Percentiles rank a stretch among this genome's conserved stretches.
phyloP scores from a whole-genome alignment of 2,113 vertebrate genomes.

The Silurus asotus region DNA sequence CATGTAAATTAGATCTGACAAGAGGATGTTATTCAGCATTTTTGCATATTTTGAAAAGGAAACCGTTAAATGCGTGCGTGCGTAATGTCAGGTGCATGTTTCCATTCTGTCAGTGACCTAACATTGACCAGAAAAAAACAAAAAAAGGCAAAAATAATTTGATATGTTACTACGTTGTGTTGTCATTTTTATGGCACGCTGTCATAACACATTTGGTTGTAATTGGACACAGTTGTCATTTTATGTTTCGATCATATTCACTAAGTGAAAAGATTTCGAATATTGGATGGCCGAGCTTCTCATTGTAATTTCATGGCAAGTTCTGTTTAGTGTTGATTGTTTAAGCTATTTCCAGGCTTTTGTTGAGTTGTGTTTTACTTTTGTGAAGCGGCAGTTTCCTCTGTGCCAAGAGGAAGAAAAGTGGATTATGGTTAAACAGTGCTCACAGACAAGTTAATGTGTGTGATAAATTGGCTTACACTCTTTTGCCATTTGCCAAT shows the following conservation, averaged over 20 bases:
- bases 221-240: constrained; percentile 26
- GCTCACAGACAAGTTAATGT: background rate
- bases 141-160: background rate
- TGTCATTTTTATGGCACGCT: background rate
- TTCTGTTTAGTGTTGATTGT: background rate
- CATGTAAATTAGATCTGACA: background rate
- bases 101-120: background rate
- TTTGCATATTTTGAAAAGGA: background rate
- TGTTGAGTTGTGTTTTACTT: background rate
- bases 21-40: background rate
- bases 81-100: background rate
- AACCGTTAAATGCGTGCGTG: background rate
- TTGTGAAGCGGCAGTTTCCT: background rate
- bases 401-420: background rate
- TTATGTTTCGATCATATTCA: background rate
- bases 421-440: background rate
- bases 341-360: background rate
- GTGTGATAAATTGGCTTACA: background rate
- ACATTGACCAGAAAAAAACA: background rate
- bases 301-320: background rate
- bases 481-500: constrained; percentile 34
- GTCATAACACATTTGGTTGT: constrained; percentile 22
- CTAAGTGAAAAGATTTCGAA: background rate
- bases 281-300: background rate
- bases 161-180: background rate